Conservation (phyloP, 2,113 vertebrate genomes). For the Alligator sinensis region DNA sequence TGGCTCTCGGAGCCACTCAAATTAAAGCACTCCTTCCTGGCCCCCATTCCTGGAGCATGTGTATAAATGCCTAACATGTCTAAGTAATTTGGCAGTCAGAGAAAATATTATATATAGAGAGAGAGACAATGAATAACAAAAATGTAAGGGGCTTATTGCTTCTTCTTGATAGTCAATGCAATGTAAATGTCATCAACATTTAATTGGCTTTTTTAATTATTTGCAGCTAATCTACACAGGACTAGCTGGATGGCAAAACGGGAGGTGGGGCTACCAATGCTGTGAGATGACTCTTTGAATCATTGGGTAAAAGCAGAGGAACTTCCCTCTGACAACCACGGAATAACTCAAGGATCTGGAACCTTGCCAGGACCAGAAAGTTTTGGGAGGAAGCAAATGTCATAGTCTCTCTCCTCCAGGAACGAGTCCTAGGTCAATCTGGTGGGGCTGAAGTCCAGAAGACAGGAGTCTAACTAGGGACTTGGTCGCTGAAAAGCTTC, state of each 20-base stretch:
- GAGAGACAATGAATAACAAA: neutral
- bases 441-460: neutral
- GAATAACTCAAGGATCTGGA: neutral
- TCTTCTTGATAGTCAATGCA: neutral
- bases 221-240: neutral
- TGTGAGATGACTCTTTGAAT: neutral
- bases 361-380: neutral
- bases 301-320: neutral
- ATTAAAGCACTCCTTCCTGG: too few species aligned
- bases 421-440: neutral
- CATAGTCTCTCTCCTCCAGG: neutral
- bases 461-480: neutral
- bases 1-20: too few species aligned
- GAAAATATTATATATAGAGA: neutral
- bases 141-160: neutral
- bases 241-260: too few species aligned
- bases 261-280: neutral
- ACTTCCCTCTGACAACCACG: neutral
- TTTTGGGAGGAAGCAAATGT: neutral
- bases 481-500: neutral
- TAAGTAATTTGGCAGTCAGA: neutral
- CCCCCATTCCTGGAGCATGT: too few species aligned
- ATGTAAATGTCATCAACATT: neutral
- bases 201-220: constrained; percentile 20
- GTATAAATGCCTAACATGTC: fast-evolving